Conservation (phyloP, 1,140 invertebrate genomes). For the Tetramorium parvispinum region DNA sequence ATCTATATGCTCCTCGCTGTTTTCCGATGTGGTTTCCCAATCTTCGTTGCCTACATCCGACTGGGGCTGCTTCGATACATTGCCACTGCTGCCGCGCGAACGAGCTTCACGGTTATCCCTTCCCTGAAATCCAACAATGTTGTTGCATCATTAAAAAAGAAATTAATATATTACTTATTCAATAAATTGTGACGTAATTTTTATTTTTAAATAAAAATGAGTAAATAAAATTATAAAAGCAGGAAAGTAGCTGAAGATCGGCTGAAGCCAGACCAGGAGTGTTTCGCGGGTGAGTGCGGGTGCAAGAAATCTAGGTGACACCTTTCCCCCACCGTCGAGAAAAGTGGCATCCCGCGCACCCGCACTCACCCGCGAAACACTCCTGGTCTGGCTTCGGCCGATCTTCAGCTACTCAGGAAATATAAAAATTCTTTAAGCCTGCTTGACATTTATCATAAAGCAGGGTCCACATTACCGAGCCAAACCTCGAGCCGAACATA, state of each 20-base stretch:
- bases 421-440: not conserved
- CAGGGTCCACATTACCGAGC: too few species aligned
- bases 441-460: not conserved
- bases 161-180: not conserved
- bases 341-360: too few species aligned
- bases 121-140: conserved; percentile 67
- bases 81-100: conserved; percentile 73
- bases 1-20: conserved; percentile 87
- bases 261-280: too few species aligned
- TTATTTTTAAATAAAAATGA: not conserved
- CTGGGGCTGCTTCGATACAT: conserved; percentile 78
- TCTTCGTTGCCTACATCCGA: conserved; percentile 87
- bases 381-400: too few species aligned
- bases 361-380: too few species aligned
- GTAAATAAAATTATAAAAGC: not conserved
- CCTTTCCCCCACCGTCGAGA: too few species aligned
- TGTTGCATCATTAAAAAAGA: not conserved
- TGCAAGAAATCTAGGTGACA: too few species aligned
- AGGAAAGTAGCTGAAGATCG: too few species aligned
- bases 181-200: not conserved
- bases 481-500: too few species aligned
- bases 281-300: too few species aligned
- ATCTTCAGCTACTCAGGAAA: too few species aligned
- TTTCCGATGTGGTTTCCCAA: conserved; percentile 90
- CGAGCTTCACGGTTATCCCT: conserved; percentile 80